Evolutionary conservation across 2,888 invertebrate genomes (phyloP), one percentile per base, ranked within the genome.

Genomic region (Lathronympha strigana): DNA sequence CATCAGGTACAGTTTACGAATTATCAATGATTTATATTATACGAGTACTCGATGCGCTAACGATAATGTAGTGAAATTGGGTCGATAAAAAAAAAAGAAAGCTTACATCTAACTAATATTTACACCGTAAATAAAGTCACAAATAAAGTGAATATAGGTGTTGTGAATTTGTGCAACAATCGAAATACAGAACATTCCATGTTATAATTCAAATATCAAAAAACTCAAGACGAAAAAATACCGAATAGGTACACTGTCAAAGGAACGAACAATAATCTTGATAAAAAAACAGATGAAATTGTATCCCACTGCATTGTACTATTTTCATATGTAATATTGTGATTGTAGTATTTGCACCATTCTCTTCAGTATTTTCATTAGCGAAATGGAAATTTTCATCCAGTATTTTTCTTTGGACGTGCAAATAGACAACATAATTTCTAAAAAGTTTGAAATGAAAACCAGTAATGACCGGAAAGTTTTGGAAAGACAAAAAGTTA

Each of bases 401-500:
- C n/a, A n/a, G n/a, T n/a, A n/a, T n/a, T n/a, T n/a, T n/a, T n/a
- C n/a, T n/a, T n/a, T n/a, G n/a, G n/a, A n/a, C n/a, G n/a, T n/a
- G n/a, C n/a, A n/a, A n/a, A n/a, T n/a, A n/a, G n/a, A n/a, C n/a
- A n/a, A n/a, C 8, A 9, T 47, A 25, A n/a, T 15, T 19, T 17
- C 15, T 28, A 4, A 50, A 36, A 36, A 53, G 21, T 23, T 21
- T 9, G 36, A 38, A 53, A 23, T 6, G 21, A 1, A n/a, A 15
- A 15, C 36, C 36, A 15, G 21, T 23, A 53, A 53, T 38, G 31
- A 53, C n/a, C 23, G 21, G n/a, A 21, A 36, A 53, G n/a, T 53
- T 36, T 49, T 4, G 6, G 6, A 54, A 49, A 54, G 64, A 71
- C 50, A 25, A 58, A 50, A 69, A 71, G 68, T 71, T 69, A 70